phyloP scores from a whole-genome alignment of 2,888 invertebrate genomes.

The Crioceris asparagi region DNA sequence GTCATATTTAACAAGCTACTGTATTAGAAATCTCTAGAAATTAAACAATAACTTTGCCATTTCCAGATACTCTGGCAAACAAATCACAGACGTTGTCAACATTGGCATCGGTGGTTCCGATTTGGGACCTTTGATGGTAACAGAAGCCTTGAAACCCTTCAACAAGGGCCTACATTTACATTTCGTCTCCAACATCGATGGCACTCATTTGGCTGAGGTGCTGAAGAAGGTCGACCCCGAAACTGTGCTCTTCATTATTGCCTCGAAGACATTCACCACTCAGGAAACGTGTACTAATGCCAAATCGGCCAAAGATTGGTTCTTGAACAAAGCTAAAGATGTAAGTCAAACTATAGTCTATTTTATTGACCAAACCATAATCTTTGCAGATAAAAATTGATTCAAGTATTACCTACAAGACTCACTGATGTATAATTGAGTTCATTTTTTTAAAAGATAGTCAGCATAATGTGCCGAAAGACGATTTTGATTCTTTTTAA shows the following conservation, averaged over 20 bases:
- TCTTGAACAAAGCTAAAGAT: conserved; percentile 74
- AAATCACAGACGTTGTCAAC: conserved; percentile 95
- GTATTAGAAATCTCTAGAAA: too few relatives aligned
- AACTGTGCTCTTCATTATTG: conserved; percentile 94
- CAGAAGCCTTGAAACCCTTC: conserved; percentile 91
- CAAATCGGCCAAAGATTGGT: conserved; percentile 94
- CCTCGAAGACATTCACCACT: conserved; percentile 98
- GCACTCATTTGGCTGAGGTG: conserved; percentile 93
- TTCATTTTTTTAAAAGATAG: too few relatives aligned
- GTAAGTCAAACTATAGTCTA: too few relatives aligned
- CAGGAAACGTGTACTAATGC: conserved; percentile 99
- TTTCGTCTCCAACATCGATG: conserved; percentile 99
- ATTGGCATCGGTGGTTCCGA: conserved; percentile 99
- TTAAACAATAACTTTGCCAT: too few relatives aligned
- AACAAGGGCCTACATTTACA: conserved; percentile 78
- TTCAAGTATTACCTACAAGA: too few relatives aligned
- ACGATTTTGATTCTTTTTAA: too few relatives aligned
- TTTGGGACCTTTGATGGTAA: conserved; percentile 97
- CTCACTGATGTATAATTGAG: too few relatives aligned
- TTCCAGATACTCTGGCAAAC: conserved; percentile 72
- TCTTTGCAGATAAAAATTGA: too few relatives aligned
- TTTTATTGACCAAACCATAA: too few relatives aligned
- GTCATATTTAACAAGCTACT: too few relatives aligned
- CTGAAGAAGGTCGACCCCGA: conserved; percentile 83
- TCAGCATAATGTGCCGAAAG: too few relatives aligned